Evolutionary conservation across 92 coral and sea anemone genomes (phyloP).

Genomic region (Porites evermanni): DNA sequence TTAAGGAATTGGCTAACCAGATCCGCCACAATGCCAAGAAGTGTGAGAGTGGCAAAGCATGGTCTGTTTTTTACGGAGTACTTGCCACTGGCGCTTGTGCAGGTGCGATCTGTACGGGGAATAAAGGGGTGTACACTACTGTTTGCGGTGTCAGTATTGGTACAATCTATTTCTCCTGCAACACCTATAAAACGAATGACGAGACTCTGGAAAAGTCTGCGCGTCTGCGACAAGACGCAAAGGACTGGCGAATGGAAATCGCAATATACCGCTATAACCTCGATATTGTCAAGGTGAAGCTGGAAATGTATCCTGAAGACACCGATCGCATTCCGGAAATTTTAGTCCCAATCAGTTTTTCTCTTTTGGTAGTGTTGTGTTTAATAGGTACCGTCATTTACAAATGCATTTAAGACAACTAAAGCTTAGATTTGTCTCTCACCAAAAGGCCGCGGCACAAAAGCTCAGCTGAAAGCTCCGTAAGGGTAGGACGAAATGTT

Average conservation of each 20-base stretch:
- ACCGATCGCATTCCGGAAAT: no score
- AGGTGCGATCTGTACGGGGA: neutral
- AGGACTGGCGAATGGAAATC: neutral
- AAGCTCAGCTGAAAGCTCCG: no score
- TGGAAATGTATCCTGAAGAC: no score
- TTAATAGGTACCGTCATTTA: no score
- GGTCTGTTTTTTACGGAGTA: neutral
- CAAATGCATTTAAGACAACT: no score
- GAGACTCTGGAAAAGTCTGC: neutral
- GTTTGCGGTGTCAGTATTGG: neutral
- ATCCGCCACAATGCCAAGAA: neutral
- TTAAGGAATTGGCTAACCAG: neutral
- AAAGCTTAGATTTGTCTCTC: no score
- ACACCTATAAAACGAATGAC: neutral
- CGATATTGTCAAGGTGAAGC: neutral
- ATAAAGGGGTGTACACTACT: neutral
- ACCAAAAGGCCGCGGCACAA: no score
- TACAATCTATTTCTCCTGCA: accelerated
- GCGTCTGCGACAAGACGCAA: neutral
- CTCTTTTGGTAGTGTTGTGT: no score
- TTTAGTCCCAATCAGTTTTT: no score
- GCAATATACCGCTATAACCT: neutral
- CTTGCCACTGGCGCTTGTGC: neutral
- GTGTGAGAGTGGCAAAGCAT: neutral
- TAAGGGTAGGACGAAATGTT: no score